Evolutionary conservation across 1,140 invertebrate genomes (phyloP).

Genomic region (Coptotermes formosanus): DNA sequence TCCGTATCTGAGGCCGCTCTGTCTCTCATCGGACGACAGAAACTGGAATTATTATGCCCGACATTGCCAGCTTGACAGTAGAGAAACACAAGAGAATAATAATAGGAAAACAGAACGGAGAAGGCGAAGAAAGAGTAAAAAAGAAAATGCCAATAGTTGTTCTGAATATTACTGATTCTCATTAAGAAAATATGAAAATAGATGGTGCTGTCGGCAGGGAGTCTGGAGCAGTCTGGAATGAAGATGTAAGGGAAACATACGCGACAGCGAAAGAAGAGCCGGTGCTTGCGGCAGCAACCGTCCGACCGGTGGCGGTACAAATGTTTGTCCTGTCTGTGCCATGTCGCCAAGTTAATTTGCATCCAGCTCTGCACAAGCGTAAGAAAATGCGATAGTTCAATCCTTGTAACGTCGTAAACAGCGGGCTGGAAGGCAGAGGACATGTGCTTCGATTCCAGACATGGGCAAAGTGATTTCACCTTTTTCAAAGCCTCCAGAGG

Average conservation of each 20-base stretch:
- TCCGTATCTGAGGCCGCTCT: slow-evolving; percentile 7
- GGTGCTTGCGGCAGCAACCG: not conserved
- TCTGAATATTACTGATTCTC: slow-evolving; percentile 19
- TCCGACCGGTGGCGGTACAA: not conserved
- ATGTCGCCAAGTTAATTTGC: not conserved
- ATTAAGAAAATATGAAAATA: slow-evolving; percentile 18
- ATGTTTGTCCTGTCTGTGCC: not conserved
- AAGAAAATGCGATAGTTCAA: too few relatives aligned
- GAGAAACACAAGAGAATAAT: slow-evolving; percentile 10
- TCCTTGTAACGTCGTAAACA: too few relatives aligned
- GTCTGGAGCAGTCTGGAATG: not conserved
- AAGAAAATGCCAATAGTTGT: slow-evolving; percentile 16
- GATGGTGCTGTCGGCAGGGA: not conserved
- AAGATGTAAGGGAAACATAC: not conserved
- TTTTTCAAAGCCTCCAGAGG: too few relatives aligned
- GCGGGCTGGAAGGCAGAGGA: too few relatives aligned
- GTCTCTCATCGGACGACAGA: slow-evolving; percentile 19
- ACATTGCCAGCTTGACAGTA: slow-evolving; percentile 1
- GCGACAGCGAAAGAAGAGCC: not conserved
- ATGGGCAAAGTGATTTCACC: too few relatives aligned
- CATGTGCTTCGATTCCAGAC: too few relatives aligned
- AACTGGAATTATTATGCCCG: not conserved
- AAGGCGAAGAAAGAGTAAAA: not conserved
- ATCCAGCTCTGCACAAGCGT: not conserved
- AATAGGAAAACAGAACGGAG: not conserved